Base-by-base conservation (phyloP, 2,797 vertebrate species). In the Benthosema pterotum region DNA sequence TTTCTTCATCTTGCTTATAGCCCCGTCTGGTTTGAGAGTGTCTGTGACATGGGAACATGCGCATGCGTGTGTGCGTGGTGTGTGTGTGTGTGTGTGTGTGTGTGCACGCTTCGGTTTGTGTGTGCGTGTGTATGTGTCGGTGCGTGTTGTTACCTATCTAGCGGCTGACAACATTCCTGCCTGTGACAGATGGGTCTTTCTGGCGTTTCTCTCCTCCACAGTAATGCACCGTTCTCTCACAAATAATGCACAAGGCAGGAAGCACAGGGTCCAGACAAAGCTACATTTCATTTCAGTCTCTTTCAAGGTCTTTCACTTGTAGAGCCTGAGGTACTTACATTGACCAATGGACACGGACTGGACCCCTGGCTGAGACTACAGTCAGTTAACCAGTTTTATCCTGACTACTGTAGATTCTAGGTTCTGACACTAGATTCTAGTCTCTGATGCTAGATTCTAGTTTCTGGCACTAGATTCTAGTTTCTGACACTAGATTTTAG, bases 191-290 rank as follows among this genome's bases (percentile, higher is more conserved):
- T 57, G 47, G 7, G 47, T 55, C 63, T 38, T 61, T 66, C 38
- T 70, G 53, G 15, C 47, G 5, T 59, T 55, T 66, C 51, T 49
- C 47, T 57, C 42, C n/a, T n/a, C 42, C 49, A 43, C 43, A 53
- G 48, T 58, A 12, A 65, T 43, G 49, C 61, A 61, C 52, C 13
- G 9, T 62, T 74, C 62, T 69, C 66, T 65, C 69, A 42, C 46
- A 65, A 42, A 74, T 68, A 15, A 64, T 57, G 46, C 52, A 69
- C 50, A 65, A 64, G 32, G 48, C 64, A 53, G 53, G 70, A 63
- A 59, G 55, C 43, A 73, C 53, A 49, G 55, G 50, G n/a, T 50
- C 58, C 22, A 25, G 22, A 1, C 22, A 25, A 25, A 25, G 14
- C 14, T 28, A 65, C 16, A 74, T n/a, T 49, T 13, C 16, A 74